Percentiles rank a stretch among this genome's conserved stretches.
Conservation (phyloP, 2,888 invertebrate species). For the Yponomeuta evonymella region DNA sequence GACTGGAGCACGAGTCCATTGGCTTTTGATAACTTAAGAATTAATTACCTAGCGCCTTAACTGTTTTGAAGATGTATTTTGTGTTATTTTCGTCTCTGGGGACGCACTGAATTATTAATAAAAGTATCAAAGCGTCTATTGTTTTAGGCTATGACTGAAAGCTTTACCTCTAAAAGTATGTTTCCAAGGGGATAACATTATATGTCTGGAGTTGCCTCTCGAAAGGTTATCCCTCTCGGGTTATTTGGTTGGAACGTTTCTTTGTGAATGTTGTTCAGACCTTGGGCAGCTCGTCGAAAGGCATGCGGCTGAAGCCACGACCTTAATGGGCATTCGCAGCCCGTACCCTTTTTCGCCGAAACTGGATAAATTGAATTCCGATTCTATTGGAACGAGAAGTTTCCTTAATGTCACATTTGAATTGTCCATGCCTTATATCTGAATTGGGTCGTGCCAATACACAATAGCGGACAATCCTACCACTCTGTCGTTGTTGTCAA, state of each 20-base stretch:
- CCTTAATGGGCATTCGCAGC: constrained; percentile 7
- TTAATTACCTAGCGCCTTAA: no score
- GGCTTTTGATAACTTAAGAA: no score
- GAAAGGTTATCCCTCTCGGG: not conserved
- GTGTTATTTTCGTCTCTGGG: no score
- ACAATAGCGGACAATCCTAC: not conserved
- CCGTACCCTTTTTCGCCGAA: constrained; percentile 13
- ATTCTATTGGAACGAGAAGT: constrained; percentile 20
- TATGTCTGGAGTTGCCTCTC: not conserved
- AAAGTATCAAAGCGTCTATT: not conserved
- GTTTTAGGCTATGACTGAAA: not conserved
- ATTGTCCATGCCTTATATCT: constrained; percentile 10
- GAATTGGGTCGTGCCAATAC: constrained; percentile 11
- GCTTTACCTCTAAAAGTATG: not conserved
- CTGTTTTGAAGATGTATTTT: no score
- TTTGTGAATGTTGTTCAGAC: constrained; percentile 3
- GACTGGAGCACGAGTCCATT: no score
- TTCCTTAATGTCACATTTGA: constrained; percentile 15
- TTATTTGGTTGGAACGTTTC: not conserved
- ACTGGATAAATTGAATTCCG: constrained; percentile 15
- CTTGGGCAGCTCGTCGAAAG: not conserved
- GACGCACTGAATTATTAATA: no score
- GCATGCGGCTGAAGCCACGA: constrained; percentile 8
- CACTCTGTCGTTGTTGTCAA: not conserved
- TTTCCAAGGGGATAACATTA: not conserved